Percentiles rank a stretch among this genome's conserved stretches.
These are phyloP conservation scores for Nomia melanderi DNA, from an alignment of 1,140 invertebrate genomes.

Conservation along the genomic window DNA sequence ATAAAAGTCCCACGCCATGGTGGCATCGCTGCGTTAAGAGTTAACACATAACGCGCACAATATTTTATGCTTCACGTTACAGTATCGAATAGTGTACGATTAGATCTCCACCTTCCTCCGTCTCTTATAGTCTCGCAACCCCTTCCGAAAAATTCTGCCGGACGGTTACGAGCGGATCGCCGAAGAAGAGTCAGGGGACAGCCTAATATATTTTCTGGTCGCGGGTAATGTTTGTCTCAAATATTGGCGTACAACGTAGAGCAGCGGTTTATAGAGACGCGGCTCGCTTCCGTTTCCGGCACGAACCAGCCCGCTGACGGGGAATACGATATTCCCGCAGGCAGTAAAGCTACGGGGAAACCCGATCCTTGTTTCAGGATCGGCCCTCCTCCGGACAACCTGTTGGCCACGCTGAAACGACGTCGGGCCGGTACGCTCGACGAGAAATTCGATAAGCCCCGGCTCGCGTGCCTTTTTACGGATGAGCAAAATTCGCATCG, in stretches of 20 bases:
- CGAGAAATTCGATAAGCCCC: conserved; percentile 39
- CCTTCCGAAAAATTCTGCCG: too few species aligned
- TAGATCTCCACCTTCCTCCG: too few species aligned
- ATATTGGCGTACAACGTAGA: background rate
- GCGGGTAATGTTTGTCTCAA: background rate
- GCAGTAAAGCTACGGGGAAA: conserved; percentile 29
- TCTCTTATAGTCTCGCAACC: too few species aligned
- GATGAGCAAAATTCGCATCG: conserved; percentile 40
- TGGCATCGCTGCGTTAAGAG: too few species aligned
- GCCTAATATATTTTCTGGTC: too few species aligned
- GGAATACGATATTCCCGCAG: conserved; percentile 45
- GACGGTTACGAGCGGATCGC: background rate
- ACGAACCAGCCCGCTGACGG: conserved; percentile 3
- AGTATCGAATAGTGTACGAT: too few species aligned
- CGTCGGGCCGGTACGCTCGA: background rate
- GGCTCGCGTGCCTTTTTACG: conserved; percentile 25
- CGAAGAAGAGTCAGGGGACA: too few species aligned
- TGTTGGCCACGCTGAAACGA: conserved; percentile 37
- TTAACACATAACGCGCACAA: too few species aligned
- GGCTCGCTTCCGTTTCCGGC: conserved; percentile 53
- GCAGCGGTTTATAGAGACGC: background rate
- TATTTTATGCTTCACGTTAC: too few species aligned
- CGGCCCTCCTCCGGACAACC: conserved; percentile 25
- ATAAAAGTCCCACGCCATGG: too few species aligned
- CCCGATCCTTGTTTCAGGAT: conserved; percentile 45